Base-by-base conservation (phyloP, 2,797 vertebrate genomes). In the Tapera naevia region DNA sequence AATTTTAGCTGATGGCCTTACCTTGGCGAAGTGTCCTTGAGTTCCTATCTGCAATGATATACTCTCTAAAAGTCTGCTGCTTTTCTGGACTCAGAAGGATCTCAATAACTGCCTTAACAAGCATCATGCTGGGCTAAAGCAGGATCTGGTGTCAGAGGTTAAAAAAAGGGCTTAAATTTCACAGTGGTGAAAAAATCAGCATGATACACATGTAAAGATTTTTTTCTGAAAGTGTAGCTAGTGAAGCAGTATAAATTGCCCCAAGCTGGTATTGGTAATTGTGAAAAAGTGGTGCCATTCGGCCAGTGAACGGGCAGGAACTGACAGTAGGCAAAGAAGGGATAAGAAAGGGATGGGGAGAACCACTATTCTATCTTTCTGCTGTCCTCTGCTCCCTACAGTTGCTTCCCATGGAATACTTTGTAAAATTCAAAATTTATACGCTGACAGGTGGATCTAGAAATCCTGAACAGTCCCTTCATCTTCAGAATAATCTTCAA, bases 1-100 rank as follows among this genome's bases (percentile, higher is more conserved):
- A 24, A 58, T 84, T 93, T 93, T 94, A 80, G 48, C 61, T 57
- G 45, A 67, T 72, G 14, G 62, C 60, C 61, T 80, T 53, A 67
- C 33, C 51, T 91, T 89, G 81, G 58, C 78, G 87, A 79, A 76
- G 67, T 67, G 30, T 89, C 60, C 48, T 76, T 89, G 69, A 89
- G 82, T 67, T 86, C 46, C 45, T 89, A 65, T 86, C 86, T 86
- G 54, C 70, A 75, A 1, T 57, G 35, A 27, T 80, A 25, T 33
- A 57, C 21, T 87, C 18, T 82, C 35, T 89, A 39, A 48, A 39
- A 82, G 16, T 83, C 76, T 87, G 70, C 76, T 83, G 58, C 80
- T 91, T 78, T 93, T 86, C 80, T 91, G 76, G 56, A 48, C 70
- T 81, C 56, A 54, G n/a, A 92, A 88, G 66, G 41, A 56, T 91